Evolutionary conservation across 2,797 vertebrate species (phyloP), one percentile per base, ranked within the genome.

Genomic region (Clarias fuscus): DNA sequence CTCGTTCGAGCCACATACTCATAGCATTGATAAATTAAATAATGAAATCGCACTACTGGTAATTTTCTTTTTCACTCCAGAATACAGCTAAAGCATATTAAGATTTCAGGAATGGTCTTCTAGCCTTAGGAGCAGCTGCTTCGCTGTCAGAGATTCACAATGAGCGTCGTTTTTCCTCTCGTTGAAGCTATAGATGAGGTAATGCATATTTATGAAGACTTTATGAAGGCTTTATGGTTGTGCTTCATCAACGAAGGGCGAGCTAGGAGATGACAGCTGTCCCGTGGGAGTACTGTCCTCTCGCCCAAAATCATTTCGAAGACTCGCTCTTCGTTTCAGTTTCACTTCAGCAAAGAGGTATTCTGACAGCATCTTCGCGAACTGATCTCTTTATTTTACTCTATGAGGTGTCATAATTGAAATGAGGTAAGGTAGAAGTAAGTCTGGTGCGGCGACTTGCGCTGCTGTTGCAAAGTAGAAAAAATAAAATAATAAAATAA

Each of bases 201-300:
- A 88, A 85, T 91, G 89, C 90, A 91, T 92, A 92, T 91, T 92
- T 91, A 92, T 90, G 87, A 91, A 87, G 85, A 82, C 86, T 88
- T 91, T 90, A 91, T 87, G 85, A 88, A 92, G 88, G 87, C 86
- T 91, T 90, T 91, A 90, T 89, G 88, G 85, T 61, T 75, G 88
- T 73, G 88, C 88, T 89, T 91, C 87, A 90, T 90, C 89, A 89
- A 82, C 84, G 82, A 83, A 61, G 85, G 81, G 70, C 84, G 88
- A 85, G 88, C 76, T 83, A 73, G 77, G 84, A 86, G 82, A 75
- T 72, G 85, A 87, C 87, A 77, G 88, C 75, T 72, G 22, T 87
- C 84, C 80, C 86, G 24, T 73, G 75, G 84, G 84, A 81, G 67
- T 1, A 37, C 77, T 82, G 61, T 87, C 88, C 82, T 87, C 59